phyloP scores from a whole-genome alignment of 2,797 vertebrate genomes.

The Okamejei kenojei region DNA sequence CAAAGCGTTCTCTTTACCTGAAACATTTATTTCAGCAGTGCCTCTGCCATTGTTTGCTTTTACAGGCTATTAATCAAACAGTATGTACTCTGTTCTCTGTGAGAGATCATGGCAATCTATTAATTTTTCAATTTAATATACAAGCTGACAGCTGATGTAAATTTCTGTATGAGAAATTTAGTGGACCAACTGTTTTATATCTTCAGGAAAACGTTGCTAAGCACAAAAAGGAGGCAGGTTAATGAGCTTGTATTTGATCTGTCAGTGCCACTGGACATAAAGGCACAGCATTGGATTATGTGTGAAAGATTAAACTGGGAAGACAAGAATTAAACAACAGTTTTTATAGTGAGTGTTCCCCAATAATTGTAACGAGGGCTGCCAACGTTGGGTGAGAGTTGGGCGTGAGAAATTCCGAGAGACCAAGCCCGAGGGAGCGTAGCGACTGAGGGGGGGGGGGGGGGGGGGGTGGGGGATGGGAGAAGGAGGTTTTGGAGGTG shows the following conservation, averaged over 20 bases:
- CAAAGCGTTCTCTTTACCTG: constrained; percentile 25
- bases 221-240: background rate
- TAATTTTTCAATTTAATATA: background rate
- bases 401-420: too few species aligned
- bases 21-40: constrained; percentile 17
- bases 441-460: too few species aligned
- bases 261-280: background rate
- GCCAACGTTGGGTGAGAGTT: too few species aligned
- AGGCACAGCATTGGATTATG: background rate
- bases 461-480: too few species aligned
- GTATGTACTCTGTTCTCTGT: constrained; percentile 1
- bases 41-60: constrained; percentile 4
- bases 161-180: background rate
- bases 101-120: background rate
- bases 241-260: background rate
- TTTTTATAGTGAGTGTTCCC: background rate
- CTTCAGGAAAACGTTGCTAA: background rate
- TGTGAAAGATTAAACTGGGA: background rate
- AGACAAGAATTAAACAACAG: background rate
- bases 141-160: background rate
- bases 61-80: background rate
- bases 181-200: background rate
- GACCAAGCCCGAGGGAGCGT: too few species aligned
- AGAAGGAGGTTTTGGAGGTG: too few species aligned
- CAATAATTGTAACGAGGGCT: background rate